These are phyloP conservation scores for Steinernema feltiae DNA, from an alignment of 1,140 invertebrate genomes.

Conservation along the genomic window DNA sequence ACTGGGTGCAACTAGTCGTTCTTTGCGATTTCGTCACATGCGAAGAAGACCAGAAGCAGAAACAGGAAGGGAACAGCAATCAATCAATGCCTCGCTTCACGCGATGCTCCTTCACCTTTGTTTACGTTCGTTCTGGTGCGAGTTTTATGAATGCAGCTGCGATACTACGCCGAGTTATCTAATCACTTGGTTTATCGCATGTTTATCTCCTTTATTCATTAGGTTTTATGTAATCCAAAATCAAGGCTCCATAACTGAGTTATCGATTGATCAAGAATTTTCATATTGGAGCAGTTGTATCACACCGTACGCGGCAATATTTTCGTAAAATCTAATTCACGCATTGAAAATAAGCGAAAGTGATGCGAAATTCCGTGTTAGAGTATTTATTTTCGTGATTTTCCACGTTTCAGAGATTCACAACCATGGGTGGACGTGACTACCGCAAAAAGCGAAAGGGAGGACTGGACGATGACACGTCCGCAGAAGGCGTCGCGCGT, in stretches of 20 bases:
- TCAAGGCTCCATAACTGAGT: too few species aligned
- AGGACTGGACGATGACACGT: not conserved
- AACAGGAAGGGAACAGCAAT: not conserved
- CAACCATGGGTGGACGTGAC: conserved; percentile 2
- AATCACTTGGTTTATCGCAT: not conserved
- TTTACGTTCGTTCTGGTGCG: not conserved
- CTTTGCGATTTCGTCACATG: too few species aligned
- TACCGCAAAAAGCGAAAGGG: not conserved
- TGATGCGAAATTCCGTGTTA: too few species aligned
- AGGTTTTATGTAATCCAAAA: too few species aligned
- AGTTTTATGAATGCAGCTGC: not conserved
- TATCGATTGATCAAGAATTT: too few species aligned
- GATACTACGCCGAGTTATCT: not conserved
- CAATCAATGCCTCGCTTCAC: not conserved
- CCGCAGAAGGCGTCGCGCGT: not conserved
- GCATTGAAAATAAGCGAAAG: too few species aligned
- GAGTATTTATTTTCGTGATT: not conserved
- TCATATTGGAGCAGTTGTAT: too few species aligned
- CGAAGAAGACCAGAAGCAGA: too few species aligned
- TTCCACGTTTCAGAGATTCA: not conserved
- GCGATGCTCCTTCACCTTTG: not conserved
- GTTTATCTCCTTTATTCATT: too few species aligned
- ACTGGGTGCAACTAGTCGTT: not conserved
- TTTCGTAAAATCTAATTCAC: not conserved
- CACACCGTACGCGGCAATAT: too few species aligned